These are phyloP conservation scores for Lampropteryx suffumata DNA, from an alignment of 2,888 invertebrate genomes.

Conservation along the genomic window DNA sequence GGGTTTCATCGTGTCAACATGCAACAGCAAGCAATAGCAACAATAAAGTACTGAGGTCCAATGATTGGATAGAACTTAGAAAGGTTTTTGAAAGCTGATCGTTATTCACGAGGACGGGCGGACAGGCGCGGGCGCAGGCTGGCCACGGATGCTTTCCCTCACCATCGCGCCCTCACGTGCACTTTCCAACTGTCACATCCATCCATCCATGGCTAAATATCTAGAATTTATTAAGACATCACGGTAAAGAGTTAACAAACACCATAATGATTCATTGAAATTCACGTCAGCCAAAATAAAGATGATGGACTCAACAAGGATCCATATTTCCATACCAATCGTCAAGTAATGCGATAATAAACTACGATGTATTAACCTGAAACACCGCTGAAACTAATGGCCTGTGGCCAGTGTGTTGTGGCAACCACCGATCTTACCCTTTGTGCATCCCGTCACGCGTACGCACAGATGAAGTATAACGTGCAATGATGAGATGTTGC, in stretches of 20 bases:
- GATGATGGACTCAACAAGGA: too few species aligned
- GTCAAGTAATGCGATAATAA: too few species aligned
- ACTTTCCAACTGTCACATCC: slow-evolving; percentile 28
- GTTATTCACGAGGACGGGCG: slow-evolving; percentile 31
- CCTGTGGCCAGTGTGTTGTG: too few species aligned
- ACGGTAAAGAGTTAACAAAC: neutral
- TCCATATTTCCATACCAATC: too few species aligned
- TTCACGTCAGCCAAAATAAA: neutral
- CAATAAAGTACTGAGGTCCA: neutral
- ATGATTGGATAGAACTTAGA: slow-evolving; percentile 1
- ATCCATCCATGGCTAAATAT: neutral
- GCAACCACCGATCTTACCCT: neutral
- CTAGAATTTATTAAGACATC: neutral
- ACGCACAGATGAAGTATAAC: slow-evolving; percentile 37
- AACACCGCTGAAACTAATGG: too few species aligned
- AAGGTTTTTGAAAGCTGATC: slow-evolving; percentile 35
- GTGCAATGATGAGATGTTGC: slow-evolving; percentile 33
- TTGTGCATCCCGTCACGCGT: slow-evolving; percentile 7
- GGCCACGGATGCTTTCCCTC: slow-evolving; percentile 28
- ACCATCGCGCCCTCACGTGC: slow-evolving; percentile 25
- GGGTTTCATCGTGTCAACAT: too few species aligned
- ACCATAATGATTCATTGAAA: neutral
- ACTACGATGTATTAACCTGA: too few species aligned
- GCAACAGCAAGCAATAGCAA: too few species aligned
- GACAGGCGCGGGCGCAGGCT: neutral